Evolutionary conservation across 2,113 vertebrate species (phyloP).

Genomic region (Antigone vipio): DNA sequence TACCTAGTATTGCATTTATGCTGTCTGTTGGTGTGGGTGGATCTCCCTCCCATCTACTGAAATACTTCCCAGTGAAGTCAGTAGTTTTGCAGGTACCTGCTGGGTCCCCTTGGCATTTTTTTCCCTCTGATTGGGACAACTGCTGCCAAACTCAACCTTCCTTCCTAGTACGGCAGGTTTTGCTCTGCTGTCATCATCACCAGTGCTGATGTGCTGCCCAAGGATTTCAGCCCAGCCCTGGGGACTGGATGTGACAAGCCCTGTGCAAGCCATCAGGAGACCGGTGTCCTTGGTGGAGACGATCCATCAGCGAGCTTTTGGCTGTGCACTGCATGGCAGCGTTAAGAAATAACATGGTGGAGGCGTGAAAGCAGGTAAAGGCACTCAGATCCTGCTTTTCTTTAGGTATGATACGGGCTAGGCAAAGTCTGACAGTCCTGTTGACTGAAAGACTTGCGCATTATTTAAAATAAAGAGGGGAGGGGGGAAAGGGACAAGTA

Average conservation of each 20-base stretch:
- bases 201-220: not conserved
- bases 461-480: not conserved
- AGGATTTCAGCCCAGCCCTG: not conserved
- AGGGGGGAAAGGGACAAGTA: not conserved
- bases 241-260: not conserved
- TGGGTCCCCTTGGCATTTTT: not conserved
- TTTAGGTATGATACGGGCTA: not conserved
- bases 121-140: not conserved
- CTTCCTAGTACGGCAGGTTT: accelerated
- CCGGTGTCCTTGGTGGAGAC: accelerated
- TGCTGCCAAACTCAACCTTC: not conserved
- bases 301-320: not conserved
- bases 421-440: not conserved
- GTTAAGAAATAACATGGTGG: not conserved
- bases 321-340: accelerated
- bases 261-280: not conserved
- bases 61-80: not conserved
- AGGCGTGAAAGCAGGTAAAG: not conserved
- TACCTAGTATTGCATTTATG: not conserved
- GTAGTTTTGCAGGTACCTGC: not conserved
- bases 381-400: not conserved
- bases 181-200: not conserved
- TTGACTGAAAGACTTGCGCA: not conserved
- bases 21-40: not conserved
- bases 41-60: not conserved